Evolutionary conservation across 2,113 vertebrate genomes (phyloP), one percentile per base, ranked within the genome.

Genomic region (Gila orcuttii): DNA sequence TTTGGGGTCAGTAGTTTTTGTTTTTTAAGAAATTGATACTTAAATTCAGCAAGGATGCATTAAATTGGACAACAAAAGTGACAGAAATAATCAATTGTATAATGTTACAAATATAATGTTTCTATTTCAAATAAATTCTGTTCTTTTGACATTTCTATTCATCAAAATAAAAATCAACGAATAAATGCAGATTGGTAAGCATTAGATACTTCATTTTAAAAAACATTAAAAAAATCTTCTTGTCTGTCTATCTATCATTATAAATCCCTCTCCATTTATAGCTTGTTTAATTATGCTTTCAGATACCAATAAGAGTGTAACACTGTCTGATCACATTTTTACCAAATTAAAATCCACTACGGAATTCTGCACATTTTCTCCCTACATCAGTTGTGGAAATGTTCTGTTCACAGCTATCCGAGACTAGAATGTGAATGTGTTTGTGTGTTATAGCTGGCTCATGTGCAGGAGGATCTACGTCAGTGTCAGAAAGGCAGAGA

Each of bases 401-500:
- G 69, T 28, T 52, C 50, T 7, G 11, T 45, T 69, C 31, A 9
- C 66, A 10, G 66, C 31, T 13, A 23, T 39, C 68, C 19, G 4
- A 12, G 36, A 47, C 42, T 47, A 47, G 13, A 74, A 45, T 50
- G 42, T 50, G 73, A 75, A 2, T 74, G 39, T 47, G 45, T 82
- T 28, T 84, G 23, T 83, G 73, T 86, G 57, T 83, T 75, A 10
- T 69, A 99, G 98, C 85, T 97, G 86, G 94, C 89, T 2, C 92
- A 90, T 17, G 92, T 96, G 90, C 95, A 96, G 84, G 96, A 97
- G 28, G 95, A 97, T 66, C 90, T 99, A 85, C 95, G 89, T 19
- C 95, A 94, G 87, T 92, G 96, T 92, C 93, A 96, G 90, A 93
- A 91, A 86, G 96, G 97, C 33, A 94, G 96, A 81, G 96, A 98